phyloP scores from a whole-genome alignment of 2,888 invertebrate genomes.

The Pheosia gnoma region DNA sequence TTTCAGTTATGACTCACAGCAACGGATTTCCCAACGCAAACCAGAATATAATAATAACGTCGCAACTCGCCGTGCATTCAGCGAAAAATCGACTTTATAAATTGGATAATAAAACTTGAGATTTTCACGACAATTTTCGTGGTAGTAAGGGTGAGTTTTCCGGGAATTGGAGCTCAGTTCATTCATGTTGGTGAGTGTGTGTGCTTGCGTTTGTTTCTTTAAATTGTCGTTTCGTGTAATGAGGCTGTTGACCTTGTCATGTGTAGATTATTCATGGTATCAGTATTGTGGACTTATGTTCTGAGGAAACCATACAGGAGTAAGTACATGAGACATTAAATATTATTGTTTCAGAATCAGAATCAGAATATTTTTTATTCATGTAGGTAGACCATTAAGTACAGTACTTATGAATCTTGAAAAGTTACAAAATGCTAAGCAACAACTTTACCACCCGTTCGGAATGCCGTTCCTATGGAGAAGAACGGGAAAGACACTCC shows the following conservation, averaged over 20 bases:
- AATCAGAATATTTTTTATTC: too few species aligned
- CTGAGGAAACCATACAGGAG: slow-evolving; percentile 35
- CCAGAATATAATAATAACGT: slow-evolving; percentile 17
- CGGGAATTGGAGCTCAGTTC: slow-evolving; percentile 28
- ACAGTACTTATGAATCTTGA: neutral
- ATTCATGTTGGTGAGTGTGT: slow-evolving; percentile 32
- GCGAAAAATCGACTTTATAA: slow-evolving; percentile 24
- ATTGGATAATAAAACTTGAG: slow-evolving; percentile 28
- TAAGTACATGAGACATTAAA: slow-evolving; percentile 24
- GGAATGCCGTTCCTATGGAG: too few species aligned
- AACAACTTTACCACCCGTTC: too few species aligned
- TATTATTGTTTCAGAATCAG: neutral
- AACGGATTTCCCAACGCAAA: slow-evolving; percentile 33
- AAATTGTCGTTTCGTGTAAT: slow-evolving; percentile 27
- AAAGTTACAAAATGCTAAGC: too few species aligned
- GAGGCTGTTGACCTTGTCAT: slow-evolving; percentile 41
- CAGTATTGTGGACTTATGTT: slow-evolving; percentile 34
- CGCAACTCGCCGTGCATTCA: slow-evolving; percentile 21
- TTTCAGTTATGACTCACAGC: slow-evolving; percentile 38
- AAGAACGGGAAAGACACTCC: too few species aligned
- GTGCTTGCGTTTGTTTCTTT: slow-evolving; percentile 29
- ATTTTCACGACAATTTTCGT: slow-evolving; percentile 12
- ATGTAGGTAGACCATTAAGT: neutral
- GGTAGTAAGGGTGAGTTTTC: slow-evolving; percentile 36
- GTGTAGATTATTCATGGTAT: slow-evolving; percentile 46